Conservation (phyloP, 2,797 vertebrate species). For the Propithecus perrieri region DNA sequence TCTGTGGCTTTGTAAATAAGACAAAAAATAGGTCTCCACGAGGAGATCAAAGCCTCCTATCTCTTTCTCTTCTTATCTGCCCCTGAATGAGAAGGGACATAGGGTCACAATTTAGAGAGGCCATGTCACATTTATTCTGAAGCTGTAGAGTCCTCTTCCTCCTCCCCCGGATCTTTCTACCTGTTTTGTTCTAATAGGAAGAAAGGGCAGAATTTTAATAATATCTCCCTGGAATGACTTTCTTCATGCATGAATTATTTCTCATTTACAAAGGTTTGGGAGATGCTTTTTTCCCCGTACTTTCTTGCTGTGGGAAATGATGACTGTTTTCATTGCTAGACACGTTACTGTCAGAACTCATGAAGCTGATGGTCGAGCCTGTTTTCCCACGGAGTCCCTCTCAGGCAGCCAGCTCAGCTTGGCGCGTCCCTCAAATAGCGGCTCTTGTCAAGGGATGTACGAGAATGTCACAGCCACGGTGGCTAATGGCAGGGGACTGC, state of each 20-base stretch:
- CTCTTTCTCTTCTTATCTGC: not conserved
- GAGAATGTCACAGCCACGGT: not conserved
- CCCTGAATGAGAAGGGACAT: not conserved
- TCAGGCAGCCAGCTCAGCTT: not conserved
- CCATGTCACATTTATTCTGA: not conserved
- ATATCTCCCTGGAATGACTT: slow-evolving; percentile 63
- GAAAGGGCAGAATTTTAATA: slow-evolving; percentile 67
- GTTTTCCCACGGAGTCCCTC: slow-evolving; percentile 51
- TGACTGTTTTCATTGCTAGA: slow-evolving; percentile 71
- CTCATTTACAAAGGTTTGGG: slow-evolving; percentile 73
- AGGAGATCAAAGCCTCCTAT: not conserved
- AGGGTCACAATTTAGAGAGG: not conserved
- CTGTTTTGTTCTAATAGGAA: slow-evolving; percentile 63
- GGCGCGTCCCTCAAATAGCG: slow-evolving; percentile 45
- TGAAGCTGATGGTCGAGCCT: not conserved
- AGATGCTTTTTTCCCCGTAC: not conserved
- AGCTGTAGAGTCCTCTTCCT: not conserved
- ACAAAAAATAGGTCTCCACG: not conserved
- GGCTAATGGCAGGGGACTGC: slow-evolving; percentile 36
- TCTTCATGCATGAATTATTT: slow-evolving; percentile 69
- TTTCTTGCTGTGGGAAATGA: slow-evolving; percentile 59
- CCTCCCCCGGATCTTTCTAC: not conserved
- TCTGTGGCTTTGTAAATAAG: not conserved
- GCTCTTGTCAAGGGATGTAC: not conserved
- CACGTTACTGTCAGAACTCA: slow-evolving; percentile 63